Evolutionary conservation across 2,888 invertebrate species (phyloP), one percentile per base, ranked within the genome.

Genomic region (Microctonus aethiopoides): DNA sequence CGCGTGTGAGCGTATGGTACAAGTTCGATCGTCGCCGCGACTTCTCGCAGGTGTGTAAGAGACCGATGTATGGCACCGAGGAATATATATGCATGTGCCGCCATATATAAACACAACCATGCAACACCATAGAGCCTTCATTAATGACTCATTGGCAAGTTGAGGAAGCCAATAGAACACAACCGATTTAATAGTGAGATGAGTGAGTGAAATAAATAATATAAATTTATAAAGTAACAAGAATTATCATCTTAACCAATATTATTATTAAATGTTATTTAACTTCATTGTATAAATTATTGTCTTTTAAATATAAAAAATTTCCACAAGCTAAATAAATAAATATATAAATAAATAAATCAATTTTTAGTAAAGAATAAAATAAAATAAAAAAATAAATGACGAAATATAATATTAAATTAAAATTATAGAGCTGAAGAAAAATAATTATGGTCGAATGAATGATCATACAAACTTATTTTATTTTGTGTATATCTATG

Each of bases 121-220:
- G 16, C 46, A n/a, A 72, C 78, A 69, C 63, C 56, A 59, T 70
- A 54, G 41, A 77, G 73, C 75, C 78, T 78, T 80, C 80, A 74
- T 80, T 80, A 80, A 81, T 80, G 80, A 80, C 75, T 80, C 79
- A 79, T 78, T 75, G 75, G 65, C 72, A 54, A 32, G 56, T 57
- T 46, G 46, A 46, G 46, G 46, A 46, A 46, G 46, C 46, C 46
- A 46, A 3, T 16, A 20, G 34, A 56, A 65, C 29, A 34, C 46
- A 29, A 26, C 29, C 59, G 36, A 22, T 36, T 22, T 24, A 20
- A 22, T 5, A 29, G 3, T 29, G 3, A 29, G 29, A 5, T 29
- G 29, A 29, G 7, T 29, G 29, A 29, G 29, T 29, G 29, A 29
- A 29, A 7, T 29, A 3, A 7, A 7, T 29, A 7, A 36, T n/a